These are phyloP conservation scores for Thripadectes ignobilis DNA, from an alignment of 2,797 vertebrate species.

Conservation along the genomic window DNA sequence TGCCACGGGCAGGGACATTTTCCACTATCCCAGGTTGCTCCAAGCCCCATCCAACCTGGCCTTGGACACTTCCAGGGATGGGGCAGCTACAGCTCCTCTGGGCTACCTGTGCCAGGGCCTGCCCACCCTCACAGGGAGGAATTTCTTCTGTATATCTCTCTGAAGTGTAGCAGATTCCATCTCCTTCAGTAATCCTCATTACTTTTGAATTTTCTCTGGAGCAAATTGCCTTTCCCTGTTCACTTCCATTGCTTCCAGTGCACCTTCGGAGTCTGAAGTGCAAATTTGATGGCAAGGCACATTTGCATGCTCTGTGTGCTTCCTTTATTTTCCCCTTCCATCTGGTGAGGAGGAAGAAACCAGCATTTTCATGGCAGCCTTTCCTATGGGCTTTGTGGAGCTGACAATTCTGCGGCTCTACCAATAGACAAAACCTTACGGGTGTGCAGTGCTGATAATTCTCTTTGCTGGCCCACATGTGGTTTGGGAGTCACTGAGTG, in stretches of 20 bases:
- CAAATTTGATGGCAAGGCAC: not conserved
- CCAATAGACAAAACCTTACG: accelerated
- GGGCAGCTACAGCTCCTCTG: not conserved
- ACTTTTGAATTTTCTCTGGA: not conserved
- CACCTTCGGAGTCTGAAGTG: not conserved
- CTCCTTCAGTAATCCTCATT: not conserved
- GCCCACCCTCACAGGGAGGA: not conserved
- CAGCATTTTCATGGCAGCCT: not conserved
- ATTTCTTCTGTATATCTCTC: not conserved
- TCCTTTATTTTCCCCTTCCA: not conserved
- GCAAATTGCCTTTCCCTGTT: not conserved
- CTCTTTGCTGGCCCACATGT: not conserved
- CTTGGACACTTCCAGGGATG: not conserved
- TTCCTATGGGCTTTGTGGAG: not conserved
- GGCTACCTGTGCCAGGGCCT: not conserved
- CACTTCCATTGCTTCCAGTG: not conserved
- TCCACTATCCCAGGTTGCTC: not conserved
- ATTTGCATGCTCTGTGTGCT: not conserved
- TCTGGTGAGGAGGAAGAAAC: not conserved
- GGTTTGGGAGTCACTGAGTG: not conserved
- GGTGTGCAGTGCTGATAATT: not conserved
- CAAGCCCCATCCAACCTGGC: not conserved
- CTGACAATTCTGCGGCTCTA: not conserved
- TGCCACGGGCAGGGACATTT: not conserved
- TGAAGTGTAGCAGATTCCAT: not conserved